phyloP scores from a whole-genome alignment of 1,140 invertebrate genomes.

The Danaus melanippus region DNA sequence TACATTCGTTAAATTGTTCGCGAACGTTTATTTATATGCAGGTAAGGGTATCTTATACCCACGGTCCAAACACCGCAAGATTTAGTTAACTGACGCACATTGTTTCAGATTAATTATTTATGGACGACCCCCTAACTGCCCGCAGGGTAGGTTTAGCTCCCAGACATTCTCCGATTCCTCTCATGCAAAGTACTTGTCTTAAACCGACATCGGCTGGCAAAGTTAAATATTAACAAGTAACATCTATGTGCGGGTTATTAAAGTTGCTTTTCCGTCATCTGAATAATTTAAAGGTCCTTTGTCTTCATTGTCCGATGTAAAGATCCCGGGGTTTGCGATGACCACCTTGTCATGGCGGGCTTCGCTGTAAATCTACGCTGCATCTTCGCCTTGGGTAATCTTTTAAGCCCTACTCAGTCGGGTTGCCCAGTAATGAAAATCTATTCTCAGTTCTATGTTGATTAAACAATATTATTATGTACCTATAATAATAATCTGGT shows the following conservation, averaged over 20 bases:
- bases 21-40: too few species aligned
- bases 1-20: too few species aligned
- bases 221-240: slow-evolving; percentile 64
- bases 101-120: slow-evolving; percentile 69
- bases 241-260: slow-evolving; percentile 44
- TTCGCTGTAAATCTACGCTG: slow-evolving; percentile 58
- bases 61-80: slow-evolving; percentile 45
- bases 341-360: slow-evolving; percentile 66
- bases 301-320: slow-evolving; percentile 58
- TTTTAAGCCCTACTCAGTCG: slow-evolving; percentile 48
- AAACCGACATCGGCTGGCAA: slow-evolving; percentile 52
- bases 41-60: slow-evolving; percentile 20
- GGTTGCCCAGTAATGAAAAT: slow-evolving; percentile 54
- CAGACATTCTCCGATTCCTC: slow-evolving; percentile 61
- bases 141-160: slow-evolving; percentile 54
- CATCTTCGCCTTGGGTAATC: slow-evolving; percentile 63
- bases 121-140: slow-evolving; percentile 42
- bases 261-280: slow-evolving; percentile 58
- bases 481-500: slow-evolving; percentile 5
- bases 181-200: slow-evolving; percentile 66
- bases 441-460: slow-evolving; percentile 37
- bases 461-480: slow-evolving; percentile 17
- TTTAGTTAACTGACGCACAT: slow-evolving; percentile 63
- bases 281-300: slow-evolving; percentile 67
- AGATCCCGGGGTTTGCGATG: slow-evolving; percentile 61